These are phyloP conservation scores for Oncorhynchus tshawytscha DNA, from an alignment of 2,113 vertebrate genomes.

Conservation along the genomic window DNA sequence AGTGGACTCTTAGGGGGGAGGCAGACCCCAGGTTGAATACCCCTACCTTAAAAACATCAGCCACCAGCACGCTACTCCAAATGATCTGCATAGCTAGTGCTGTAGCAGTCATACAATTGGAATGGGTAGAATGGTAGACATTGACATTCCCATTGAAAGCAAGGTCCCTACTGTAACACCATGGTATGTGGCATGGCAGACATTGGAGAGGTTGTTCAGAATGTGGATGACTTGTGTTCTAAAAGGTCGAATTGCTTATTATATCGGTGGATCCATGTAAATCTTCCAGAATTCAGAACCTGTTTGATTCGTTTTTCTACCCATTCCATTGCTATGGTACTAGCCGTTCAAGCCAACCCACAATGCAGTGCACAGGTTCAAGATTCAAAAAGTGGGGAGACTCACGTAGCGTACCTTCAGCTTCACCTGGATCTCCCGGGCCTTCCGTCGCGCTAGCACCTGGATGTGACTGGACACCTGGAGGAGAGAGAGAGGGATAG, in stretches of 20 bases:
- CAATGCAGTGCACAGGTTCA: neutral
- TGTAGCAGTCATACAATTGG: neutral
- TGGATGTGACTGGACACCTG: slow-evolving; percentile 98
- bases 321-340: neutral
- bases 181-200: neutral
- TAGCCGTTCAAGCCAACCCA: neutral
- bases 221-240: neutral
- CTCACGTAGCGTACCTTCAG: slow-evolving; percentile 88
- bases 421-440: slow-evolving; percentile 97
- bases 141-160: neutral
- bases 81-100: neutral
- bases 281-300: neutral
- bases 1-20: neutral
- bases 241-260: neutral
- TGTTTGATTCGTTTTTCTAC: too few relatives aligned
- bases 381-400: slow-evolving; percentile 38
- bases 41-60: neutral
- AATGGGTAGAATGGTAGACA: neutral
- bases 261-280: neutral
- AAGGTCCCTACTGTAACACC: neutral
- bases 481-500: slow-evolving; percentile 22
- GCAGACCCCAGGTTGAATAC: neutral
- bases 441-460: slow-evolving; percentile 92
- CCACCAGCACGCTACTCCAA: neutral
- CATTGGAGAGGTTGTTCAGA: neutral